phyloP scores from a whole-genome alignment of 1,140 invertebrate genomes.

The Sesamia nonagrioides region DNA sequence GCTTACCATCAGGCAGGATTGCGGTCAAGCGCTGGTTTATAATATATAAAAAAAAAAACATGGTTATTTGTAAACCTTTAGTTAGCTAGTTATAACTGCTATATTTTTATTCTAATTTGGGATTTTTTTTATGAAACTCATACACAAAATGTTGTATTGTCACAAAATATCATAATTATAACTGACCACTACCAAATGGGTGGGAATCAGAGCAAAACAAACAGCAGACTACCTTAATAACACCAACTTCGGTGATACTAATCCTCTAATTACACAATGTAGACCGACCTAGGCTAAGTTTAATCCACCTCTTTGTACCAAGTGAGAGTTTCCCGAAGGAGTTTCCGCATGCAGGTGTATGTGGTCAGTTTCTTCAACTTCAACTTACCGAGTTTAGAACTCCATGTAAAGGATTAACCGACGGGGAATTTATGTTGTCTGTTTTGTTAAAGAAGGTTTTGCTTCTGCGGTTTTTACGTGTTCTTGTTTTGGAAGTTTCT shows the following conservation, averaged over 20 bases:
- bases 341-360: constrained; percentile 44
- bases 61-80: too few relatives aligned
- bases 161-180: neutral
- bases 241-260: constrained; percentile 24
- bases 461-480: constrained; percentile 20
- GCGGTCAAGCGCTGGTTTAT: too few relatives aligned
- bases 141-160: too few relatives aligned
- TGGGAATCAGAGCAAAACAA: neutral
- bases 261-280: constrained; percentile 54
- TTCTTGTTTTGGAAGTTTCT: constrained; percentile 5
- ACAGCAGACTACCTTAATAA: constrained; percentile 22
- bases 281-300: constrained; percentile 34
- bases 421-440: constrained; percentile 31
- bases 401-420: constrained; percentile 28
- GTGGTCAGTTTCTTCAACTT: constrained; percentile 50
- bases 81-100: too few relatives aligned
- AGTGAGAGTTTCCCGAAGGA: constrained; percentile 34
- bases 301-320: constrained; percentile 49
- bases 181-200: neutral
- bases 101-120: too few relatives aligned
- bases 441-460: constrained; percentile 40
- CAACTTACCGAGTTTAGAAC: constrained; percentile 27
- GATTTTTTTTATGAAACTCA: too few relatives aligned
- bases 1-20: too few relatives aligned
- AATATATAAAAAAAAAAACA: too few relatives aligned